phyloP scores from a whole-genome alignment of 2,797 vertebrate species.

The Kryptolebias ocellatus region DNA sequence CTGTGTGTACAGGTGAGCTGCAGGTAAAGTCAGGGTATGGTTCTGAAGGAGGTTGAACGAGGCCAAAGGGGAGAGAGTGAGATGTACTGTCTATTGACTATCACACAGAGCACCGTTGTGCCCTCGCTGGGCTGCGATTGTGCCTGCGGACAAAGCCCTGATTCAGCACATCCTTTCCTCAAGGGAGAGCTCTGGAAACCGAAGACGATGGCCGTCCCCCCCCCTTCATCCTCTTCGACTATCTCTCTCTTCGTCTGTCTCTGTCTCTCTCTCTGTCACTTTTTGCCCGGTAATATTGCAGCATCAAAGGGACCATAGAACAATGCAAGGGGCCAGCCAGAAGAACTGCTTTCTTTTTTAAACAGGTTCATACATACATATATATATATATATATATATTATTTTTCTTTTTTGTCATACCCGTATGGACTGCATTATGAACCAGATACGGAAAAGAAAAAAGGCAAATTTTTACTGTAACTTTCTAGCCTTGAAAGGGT shows the following conservation, averaged over 20 bases:
- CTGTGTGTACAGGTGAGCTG: constrained; percentile 57
- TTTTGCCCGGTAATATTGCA: constrained; percentile 70
- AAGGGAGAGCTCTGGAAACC: constrained; percentile 82
- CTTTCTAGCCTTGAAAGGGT: constrained; percentile 29
- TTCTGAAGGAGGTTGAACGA: constrained; percentile 45
- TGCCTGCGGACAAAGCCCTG: constrained; percentile 84
- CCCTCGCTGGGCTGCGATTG: constrained; percentile 80
- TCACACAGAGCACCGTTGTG: constrained; percentile 86
- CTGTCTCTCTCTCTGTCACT: constrained; percentile 56
- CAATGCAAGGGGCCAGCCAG: constrained; percentile 78
- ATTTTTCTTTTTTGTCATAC: constrained; percentile 57
- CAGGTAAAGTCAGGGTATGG: constrained; percentile 66
- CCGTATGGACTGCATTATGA: constrained; percentile 39
- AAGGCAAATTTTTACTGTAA: constrained; percentile 55
- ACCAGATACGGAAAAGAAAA: constrained; percentile 35
- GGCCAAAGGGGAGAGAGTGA: constrained; percentile 56
- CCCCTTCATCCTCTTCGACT: constrained; percentile 65
- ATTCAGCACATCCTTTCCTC: constrained; percentile 86
- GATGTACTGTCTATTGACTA: constrained; percentile 80
- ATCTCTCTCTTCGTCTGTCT: constrained; percentile 49
- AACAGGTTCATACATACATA: constrained; percentile 39
- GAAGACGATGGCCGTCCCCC: constrained; percentile 75
- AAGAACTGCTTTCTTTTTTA: constrained; percentile 44
- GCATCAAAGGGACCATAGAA: constrained; percentile 81
- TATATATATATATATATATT: constrained; percentile 63